Percentiles rank a stretch among this genome's conserved stretches.
These are phyloP conservation scores for Parauchenoglanis ngamensis DNA, from an alignment of 2,797 vertebrate genomes.

Conservation along the genomic window DNA sequence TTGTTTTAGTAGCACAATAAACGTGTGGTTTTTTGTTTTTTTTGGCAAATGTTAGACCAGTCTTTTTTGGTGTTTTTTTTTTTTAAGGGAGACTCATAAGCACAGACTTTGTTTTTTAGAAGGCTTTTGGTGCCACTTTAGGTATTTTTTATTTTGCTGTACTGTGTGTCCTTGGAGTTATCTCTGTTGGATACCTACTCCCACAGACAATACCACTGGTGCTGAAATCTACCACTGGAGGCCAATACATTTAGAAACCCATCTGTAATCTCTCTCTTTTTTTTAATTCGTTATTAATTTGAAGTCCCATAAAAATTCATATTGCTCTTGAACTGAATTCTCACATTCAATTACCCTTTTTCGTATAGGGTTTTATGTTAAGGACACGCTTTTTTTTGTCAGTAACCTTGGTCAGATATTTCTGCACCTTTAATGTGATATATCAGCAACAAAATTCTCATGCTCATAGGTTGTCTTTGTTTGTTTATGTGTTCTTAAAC, in stretches of 20 bases:
- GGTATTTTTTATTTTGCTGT: neutral
- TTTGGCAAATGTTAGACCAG: neutral
- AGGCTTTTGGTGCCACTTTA: neutral
- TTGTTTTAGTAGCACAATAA: neutral
- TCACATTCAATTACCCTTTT: neutral
- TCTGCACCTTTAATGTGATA: neutral
- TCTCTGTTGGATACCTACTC: neutral
- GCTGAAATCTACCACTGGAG: neutral
- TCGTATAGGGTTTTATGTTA: neutral
- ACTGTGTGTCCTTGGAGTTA: neutral
- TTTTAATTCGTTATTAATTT: no score
- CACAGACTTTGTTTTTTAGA: neutral
- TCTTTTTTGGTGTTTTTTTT: neutral
- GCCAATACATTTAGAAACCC: neutral
- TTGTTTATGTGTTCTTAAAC: no score
- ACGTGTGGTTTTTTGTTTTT: neutral
- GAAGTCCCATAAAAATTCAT: no score
- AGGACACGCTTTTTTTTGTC: neutral
- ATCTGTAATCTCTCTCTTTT: neutral
- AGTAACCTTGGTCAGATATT: neutral
- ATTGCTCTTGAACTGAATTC: neutral
- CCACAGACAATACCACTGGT: neutral
- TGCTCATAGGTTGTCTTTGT: no score
- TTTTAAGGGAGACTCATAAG: neutral
- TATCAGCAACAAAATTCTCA: neutral